These are phyloP conservation scores for Hystrix cristata DNA, from an alignment of 2,113 vertebrate genomes.

Conservation along the genomic window DNA sequence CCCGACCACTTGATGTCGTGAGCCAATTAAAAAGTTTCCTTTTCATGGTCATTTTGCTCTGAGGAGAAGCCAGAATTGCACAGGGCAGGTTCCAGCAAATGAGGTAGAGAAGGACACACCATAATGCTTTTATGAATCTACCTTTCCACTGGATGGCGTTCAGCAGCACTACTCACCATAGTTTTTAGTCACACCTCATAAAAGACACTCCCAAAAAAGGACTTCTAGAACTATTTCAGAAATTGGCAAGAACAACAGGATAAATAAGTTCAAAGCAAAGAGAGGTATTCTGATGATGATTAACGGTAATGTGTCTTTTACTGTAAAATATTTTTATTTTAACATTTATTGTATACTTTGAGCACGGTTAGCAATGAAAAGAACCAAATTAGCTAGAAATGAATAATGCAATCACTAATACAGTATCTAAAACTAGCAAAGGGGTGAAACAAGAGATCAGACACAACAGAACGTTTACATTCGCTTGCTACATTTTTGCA, in stretches of 20 bases:
- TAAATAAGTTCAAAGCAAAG: not conserved
- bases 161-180: not conserved
- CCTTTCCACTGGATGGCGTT: not conserved
- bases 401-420: not conserved
- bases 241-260: not conserved
- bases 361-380: not conserved
- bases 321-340: not conserved
- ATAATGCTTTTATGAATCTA: not conserved
- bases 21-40: not conserved
- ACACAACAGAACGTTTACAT: not conserved
- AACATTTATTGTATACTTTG: not conserved
- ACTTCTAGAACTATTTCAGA: not conserved
- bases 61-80: not conserved
- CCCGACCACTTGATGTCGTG: not conserved
- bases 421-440: not conserved
- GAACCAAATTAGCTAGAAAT: not conserved
- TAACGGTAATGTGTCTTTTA: not conserved
- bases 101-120: not conserved
- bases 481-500: not conserved
- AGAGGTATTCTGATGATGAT: not conserved
- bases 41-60: not conserved
- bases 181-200: not conserved
- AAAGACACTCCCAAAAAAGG: not conserved
- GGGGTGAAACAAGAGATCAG: too few species aligned
- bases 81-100: not conserved